Percentiles rank a stretch among this genome's conserved stretches.
Conservation (phyloP, 2,113 vertebrate genomes). For the Alouatta palliata region DNA sequence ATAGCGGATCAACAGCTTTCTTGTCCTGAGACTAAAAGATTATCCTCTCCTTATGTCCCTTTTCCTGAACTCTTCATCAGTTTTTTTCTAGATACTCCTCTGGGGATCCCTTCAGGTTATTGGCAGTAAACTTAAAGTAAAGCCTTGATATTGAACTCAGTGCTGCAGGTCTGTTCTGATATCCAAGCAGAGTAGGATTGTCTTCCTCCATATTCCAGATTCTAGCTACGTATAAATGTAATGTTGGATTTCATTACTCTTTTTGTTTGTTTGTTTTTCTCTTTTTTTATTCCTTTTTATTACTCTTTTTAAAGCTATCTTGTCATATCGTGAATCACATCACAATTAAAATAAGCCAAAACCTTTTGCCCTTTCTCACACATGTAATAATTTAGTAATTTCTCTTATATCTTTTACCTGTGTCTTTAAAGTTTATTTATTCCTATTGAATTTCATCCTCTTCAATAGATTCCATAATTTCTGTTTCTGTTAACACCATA, state of each 20-base stretch:
- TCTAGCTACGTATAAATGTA: neutral
- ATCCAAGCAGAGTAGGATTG: neutral
- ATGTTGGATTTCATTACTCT: neutral
- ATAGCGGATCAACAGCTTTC: neutral
- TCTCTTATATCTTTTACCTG: neutral
- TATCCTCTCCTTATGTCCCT: neutral
- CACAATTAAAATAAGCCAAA: slow-evolving; percentile 3
- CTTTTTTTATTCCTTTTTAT: too few relatives aligned
- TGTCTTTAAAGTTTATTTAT: slow-evolving; percentile 14
- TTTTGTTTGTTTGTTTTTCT: too few relatives aligned
- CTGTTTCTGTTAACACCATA: neutral
- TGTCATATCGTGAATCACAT: neutral
- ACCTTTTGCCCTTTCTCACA: neutral
- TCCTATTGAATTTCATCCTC: neutral
- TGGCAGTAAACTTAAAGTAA: neutral
- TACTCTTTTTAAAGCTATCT: neutral
- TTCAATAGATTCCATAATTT: neutral
- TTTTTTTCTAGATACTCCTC: neutral
- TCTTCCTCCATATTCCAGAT: neutral
- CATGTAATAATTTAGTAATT: neutral
- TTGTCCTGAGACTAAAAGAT: neutral
- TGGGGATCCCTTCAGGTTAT: neutral
- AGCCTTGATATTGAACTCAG: neutral
- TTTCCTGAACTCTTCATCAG: neutral
- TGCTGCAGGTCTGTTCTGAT: neutral